Conservation (phyloP, 2,797 vertebrate species). For the Nyctibius grandis region DNA sequence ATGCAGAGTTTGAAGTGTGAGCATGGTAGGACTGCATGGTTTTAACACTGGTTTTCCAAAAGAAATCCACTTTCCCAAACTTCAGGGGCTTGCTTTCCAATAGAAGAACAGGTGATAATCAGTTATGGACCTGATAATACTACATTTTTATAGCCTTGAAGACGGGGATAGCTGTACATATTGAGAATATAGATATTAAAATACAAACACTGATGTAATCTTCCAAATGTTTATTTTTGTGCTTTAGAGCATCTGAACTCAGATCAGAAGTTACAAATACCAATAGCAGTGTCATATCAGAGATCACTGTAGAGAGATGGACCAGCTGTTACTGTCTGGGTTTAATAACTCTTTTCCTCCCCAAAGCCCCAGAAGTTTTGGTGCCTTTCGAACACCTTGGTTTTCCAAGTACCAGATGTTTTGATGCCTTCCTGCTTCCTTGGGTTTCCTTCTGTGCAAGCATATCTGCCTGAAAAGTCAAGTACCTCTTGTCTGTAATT, state of each 20-base stretch:
- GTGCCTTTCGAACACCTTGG: not conserved
- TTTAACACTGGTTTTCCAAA: not conserved
- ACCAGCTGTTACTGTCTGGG: not conserved
- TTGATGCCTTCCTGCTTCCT: not conserved
- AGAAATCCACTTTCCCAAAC: not conserved
- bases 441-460: not conserved
- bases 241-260: not conserved
- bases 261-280: not conserved
- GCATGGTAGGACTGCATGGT: not conserved
- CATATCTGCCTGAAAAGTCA: not conserved
- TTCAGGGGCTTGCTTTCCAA: not conserved
- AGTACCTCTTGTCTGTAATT: not conserved
- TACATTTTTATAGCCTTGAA: not conserved
- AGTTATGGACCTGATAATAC: not conserved
- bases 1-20: not conserved
- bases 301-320: not conserved
- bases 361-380: not conserved
- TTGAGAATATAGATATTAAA: not conserved
- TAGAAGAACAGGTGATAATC: not conserved
- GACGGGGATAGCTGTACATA: not conserved
- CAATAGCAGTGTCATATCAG: not conserved
- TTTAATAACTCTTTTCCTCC: not conserved
- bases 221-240: not conserved
- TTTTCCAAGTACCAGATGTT: not conserved
- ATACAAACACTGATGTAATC: not conserved